Evolutionary conservation across 2,113 vertebrate species (phyloP).

Genomic region (Anhinga anhinga): DNA sequence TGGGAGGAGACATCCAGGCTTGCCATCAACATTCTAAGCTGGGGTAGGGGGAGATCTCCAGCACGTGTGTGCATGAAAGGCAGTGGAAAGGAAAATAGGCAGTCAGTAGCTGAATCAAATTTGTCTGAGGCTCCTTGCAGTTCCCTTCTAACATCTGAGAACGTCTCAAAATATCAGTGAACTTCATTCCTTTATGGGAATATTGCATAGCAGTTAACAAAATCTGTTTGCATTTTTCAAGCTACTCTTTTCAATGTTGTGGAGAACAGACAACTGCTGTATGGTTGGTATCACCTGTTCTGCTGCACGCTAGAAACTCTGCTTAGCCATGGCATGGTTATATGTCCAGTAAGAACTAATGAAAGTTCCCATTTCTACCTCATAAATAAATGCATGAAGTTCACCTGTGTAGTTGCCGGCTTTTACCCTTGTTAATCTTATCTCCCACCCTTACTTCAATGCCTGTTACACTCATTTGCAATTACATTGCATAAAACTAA

Average conservation of each 20-base stretch:
- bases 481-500: background rate
- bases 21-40: background rate
- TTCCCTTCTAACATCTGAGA: background rate
- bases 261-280: background rate
- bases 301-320: background rate
- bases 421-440: background rate
- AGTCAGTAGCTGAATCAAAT: background rate
- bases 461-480: background rate
- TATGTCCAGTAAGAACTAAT: background rate
- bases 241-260: background rate
- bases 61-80: rapidly evolving
- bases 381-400: background rate
- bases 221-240: background rate
- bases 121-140: background rate
- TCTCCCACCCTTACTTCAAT: background rate
- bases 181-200: background rate
- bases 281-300: background rate
- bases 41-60: background rate
- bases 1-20: background rate
- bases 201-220: background rate
- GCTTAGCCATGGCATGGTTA: background rate
- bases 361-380: background rate
- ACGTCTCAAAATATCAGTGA: background rate
- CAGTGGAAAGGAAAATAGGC: background rate
- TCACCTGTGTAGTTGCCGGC: background rate